Base-by-base conservation (phyloP, 2,888 invertebrate species). In the Bellardia bayeri region DNA sequence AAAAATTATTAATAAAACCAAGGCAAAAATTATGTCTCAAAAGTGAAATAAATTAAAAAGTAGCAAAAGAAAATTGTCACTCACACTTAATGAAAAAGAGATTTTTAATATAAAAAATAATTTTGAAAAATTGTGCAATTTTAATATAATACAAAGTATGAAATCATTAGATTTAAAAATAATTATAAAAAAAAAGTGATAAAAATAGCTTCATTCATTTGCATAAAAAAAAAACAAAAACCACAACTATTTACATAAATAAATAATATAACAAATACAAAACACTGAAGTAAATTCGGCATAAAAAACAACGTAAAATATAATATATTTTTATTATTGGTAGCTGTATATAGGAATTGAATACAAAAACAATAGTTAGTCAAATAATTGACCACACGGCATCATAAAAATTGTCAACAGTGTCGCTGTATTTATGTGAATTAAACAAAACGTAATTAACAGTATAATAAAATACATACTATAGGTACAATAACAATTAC, bases 401-500 rank as follows among this genome's bases (percentile, higher is more conserved):
- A 7, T 51, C 40, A 7, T 23, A 14, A 9, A 16, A 61, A 76
- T 61, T 78, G 69, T 69, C 76, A 64, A 72, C 64, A 37, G 13
- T 23, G n/a, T n/a, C 33, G 49, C 42, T n/a, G 51, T 11, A 37
- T 81, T 81, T 71, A 54, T 71, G 42, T 54, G n/a, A 64, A 76
- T 56, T 63, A 61, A 66, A 74, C 71, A 75, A 74, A 74, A 86
- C 83, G 80, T 83, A 76, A 79, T 82, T 83, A 82, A 82, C 69
- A 75, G n/a, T 56, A 69, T 82, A 82, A 83, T 83, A 82, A 86
- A 86, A 86, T 78, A 82, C 64, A 23, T 23, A 23, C 23, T 23
- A 23, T 23, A 23, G 23, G 23, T 14, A 64, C 61, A 66, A 71
- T 16, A 69, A 30, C n/a, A 69, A 56, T 45, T 30, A 75, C 14